Base-by-base conservation (phyloP, 2,797 vertebrate species). In the Coreius guichenoti region DNA sequence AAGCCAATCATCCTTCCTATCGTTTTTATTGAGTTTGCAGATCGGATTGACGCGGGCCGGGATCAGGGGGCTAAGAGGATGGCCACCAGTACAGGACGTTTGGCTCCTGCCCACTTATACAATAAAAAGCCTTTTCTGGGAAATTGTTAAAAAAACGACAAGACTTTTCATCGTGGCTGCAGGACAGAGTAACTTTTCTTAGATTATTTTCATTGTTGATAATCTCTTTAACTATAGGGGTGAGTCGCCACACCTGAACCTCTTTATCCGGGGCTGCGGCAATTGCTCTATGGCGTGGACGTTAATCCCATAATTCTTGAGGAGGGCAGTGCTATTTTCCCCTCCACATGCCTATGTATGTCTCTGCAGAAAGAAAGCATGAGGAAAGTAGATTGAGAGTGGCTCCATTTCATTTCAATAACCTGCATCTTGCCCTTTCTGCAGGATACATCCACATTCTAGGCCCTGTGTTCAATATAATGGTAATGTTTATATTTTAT, bases 21-120 rank as follows among this genome's bases (percentile, higher is more conserved):
- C 90, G 92, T 91, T 95, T 94, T 97, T 95, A 97, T 97, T 97
- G 93, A 93, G 96, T 97, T 97, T 97, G 94, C 87, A 90, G 94
- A 96, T 91, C 92, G 90, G 88, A 90, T 93, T 85, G 92, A 89
- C 89, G 90, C 78, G 87, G 90, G 86, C 82, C 74, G 89, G 90
- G 95, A 96, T 96, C 95, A 96, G 94, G 92, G 79, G 95, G 95
- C 95, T 92, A 94, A 95, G 88, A 90, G 63, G 68, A 74, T 83
- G 87, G 88, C 91, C 91, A 92, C 92, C 92, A 88, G 81, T 86
- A 85, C 81, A 70, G 92, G 89, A 92, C 39, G 80, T 82, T 87
- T 29, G 89, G 87, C 88, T 86, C 49, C 79, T 69, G 86, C 89
- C 93, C 90, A 69, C 91, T 96, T 90, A 96, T 95, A 92, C 77